phyloP scores from a whole-genome alignment of 2,113 vertebrate species.

The Plotosus lineatus region DNA sequence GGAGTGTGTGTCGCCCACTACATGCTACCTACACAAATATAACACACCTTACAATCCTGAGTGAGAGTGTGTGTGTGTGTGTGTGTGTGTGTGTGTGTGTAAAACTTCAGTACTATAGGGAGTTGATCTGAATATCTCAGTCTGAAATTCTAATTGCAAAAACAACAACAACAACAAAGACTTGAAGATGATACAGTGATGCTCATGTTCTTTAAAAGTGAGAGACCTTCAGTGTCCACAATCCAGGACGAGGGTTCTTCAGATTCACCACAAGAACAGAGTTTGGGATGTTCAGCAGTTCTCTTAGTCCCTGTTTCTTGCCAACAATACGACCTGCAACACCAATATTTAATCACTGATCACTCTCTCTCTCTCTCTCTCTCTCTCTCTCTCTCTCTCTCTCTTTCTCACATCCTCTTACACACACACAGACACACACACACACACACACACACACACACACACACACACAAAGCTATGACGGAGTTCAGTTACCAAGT shows the following conservation, averaged over 20 bases:
- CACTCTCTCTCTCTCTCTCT: neutral
- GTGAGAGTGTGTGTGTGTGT: neutral
- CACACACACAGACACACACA: neutral
- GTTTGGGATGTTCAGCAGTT: slow-evolving; percentile 90
- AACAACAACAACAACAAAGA: too few relatives aligned
- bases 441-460: neutral
- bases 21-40: slow-evolving; percentile 76
- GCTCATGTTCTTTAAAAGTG: neutral
- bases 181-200: neutral
- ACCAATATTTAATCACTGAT: neutral
- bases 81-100: neutral
- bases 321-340: slow-evolving; percentile 78
- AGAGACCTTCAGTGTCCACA: slow-evolving; percentile 85
- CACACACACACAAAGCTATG: neutral
- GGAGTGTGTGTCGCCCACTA: slow-evolving; percentile 84
- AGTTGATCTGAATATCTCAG: too few relatives aligned
- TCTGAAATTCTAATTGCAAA: too few relatives aligned
- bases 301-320: slow-evolving; percentile 79
- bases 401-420: too few relatives aligned
- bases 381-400: neutral
- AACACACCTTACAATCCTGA: slow-evolving; percentile 1
- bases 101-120: neutral
- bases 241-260: slow-evolving; percentile 82
- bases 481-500: slow-evolving; percentile 67
- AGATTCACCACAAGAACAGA: slow-evolving; percentile 85